Evolutionary conservation across 2,888 invertebrate genomes (phyloP).

Genomic region (Ochlodes sylvanus): DNA sequence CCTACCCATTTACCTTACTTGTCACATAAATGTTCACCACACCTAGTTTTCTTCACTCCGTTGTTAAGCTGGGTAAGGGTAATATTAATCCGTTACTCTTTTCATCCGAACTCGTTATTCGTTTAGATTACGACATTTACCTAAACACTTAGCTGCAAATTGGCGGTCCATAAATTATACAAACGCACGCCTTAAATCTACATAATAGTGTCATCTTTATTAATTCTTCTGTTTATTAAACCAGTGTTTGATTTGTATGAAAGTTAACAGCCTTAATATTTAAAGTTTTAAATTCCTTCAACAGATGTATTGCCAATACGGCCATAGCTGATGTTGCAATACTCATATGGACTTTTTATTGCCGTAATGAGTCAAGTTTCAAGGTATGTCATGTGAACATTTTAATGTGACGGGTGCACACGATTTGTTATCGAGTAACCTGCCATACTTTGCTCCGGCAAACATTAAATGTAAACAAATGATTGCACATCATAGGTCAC

Average conservation of each 20-base stretch:
- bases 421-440: not conserved
- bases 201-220: conserved; percentile 30
- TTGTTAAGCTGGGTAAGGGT: no score
- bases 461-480: no score
- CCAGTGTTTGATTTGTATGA: conserved; percentile 17
- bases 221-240: conserved; percentile 24
- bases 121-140: not conserved
- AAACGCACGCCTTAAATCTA: conserved; percentile 8
- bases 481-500: no score
- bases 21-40: no score
- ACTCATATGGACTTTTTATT: not conserved
- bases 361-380: not conserved
- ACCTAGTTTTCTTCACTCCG: no score
- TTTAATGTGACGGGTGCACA: not conserved
- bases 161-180: conserved; percentile 14
- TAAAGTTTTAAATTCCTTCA: not conserved
- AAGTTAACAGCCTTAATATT: conserved; percentile 20
- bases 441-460: no score
- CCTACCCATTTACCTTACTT: no score
- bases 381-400: not conserved
- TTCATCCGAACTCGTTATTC: not conserved
- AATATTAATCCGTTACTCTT: no score
- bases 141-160: not conserved
- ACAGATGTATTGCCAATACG: not conserved
- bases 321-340: not conserved